Percentiles rank a stretch among this genome's conserved stretches.
These are phyloP conservation scores for Drosophila azteca DNA, from an alignment of 1,140 invertebrate species.

Conservation along the genomic window DNA sequence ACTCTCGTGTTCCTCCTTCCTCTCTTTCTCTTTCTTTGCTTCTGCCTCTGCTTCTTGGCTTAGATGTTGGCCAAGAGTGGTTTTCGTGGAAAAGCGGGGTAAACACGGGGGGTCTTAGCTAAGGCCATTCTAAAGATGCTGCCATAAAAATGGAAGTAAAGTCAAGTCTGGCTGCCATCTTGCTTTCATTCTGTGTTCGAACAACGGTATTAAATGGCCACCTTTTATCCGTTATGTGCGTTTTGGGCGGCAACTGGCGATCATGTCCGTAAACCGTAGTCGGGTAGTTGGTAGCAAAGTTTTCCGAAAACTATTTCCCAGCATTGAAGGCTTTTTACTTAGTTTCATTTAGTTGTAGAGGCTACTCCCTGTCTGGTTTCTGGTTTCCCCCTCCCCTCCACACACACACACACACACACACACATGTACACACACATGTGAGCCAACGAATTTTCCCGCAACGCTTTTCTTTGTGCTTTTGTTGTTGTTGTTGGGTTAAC, in stretches of 20 bases:
- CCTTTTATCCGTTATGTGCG: constrained; percentile 54
- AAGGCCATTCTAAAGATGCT: constrained; percentile 36
- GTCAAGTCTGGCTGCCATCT: constrained; percentile 37
- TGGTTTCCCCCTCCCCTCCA: constrained; percentile 25
- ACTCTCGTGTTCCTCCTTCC: constrained; percentile 16
- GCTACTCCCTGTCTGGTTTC: constrained; percentile 26
- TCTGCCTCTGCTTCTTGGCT: constrained; percentile 9
- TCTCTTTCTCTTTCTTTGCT: too few species aligned
- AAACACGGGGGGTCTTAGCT: background rate
- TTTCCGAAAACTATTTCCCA: constrained; percentile 24
- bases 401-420: constrained; percentile 9
- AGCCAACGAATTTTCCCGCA: constrained; percentile 21
- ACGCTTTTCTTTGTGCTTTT: constrained; percentile 34
- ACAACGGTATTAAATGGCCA: constrained; percentile 69
- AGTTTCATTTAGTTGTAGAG: constrained; percentile 60
- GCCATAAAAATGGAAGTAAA: constrained; percentile 47
- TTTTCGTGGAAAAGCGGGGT: too few species aligned
- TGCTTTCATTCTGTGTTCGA: constrained; percentile 58
- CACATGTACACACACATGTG: constrained; percentile 1
- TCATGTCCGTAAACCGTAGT: constrained; percentile 8
- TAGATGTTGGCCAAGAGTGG: constrained; percentile 20
- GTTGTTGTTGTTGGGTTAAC: constrained; percentile 47
- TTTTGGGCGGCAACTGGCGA: background rate
- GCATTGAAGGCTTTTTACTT: constrained; percentile 70
- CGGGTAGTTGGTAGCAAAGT: background rate